A percentile compares a stretch with the other conserved stretches of the same genome.
Conservation (phyloP, 2,797 vertebrate species). For the Sebastes hopkinsi region DNA sequence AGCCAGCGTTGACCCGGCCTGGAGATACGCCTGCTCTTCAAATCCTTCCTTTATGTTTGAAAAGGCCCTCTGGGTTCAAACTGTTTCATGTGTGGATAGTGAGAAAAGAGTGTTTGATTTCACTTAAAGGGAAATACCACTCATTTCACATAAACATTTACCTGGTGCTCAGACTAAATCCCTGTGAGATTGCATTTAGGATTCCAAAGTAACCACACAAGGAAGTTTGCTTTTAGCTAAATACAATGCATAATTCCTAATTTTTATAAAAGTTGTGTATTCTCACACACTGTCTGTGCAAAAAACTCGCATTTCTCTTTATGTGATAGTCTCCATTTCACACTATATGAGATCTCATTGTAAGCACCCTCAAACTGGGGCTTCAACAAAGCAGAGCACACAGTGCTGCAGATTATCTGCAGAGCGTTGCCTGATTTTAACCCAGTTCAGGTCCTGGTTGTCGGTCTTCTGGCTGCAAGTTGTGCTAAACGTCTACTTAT, state of each 20-base stretch:
- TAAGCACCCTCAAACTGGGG: neutral
- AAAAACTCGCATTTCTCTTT: neutral
- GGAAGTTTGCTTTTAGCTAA: neutral
- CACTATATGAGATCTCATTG: neutral
- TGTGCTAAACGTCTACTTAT: neutral
- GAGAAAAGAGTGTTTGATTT: neutral
- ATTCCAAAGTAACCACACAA: neutral
- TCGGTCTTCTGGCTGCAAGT: neutral
- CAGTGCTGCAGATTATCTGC: constrained; percentile 6
- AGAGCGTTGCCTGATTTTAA: neutral
- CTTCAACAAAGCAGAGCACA: constrained; percentile 1
- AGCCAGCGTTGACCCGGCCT: constrained; percentile 45
- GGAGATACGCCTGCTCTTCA: constrained; percentile 15
- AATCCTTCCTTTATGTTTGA: constrained; percentile 31
- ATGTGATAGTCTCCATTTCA: neutral
- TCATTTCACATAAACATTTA: neutral
- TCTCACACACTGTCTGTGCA: neutral
- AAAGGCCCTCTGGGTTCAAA: neutral
- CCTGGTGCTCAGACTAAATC: neutral
- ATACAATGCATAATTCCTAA: neutral
- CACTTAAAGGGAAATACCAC: neutral
- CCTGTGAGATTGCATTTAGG: neutral
- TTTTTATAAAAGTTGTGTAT: neutral
- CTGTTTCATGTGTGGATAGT: neutral
- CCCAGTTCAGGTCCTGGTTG: neutral